phyloP scores from a whole-genome alignment of 2,797 vertebrate genomes.

The Denticeps clupeoides region DNA sequence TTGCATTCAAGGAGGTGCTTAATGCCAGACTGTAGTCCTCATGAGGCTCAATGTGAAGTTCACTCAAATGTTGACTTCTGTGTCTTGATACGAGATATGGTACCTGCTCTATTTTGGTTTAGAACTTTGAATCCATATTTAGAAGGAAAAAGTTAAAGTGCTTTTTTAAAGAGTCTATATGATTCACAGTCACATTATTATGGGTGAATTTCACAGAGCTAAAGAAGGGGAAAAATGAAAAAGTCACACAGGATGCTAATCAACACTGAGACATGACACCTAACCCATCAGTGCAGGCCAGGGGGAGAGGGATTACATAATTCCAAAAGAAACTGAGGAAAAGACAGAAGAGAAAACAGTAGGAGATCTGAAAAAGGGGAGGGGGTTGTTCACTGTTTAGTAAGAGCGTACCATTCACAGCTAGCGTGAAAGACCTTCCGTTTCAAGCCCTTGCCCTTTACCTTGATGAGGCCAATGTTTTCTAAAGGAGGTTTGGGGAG shows the following conservation, averaged over 20 bases:
- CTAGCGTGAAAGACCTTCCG: slow-evolving; percentile 80
- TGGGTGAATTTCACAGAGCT: slow-evolving; percentile 21
- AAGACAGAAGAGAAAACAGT: neutral
- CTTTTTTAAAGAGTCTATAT: neutral
- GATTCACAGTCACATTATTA: slow-evolving; percentile 8
- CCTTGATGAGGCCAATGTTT: slow-evolving; percentile 79
- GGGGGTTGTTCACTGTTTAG: slow-evolving; percentile 45
- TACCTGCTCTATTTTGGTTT: neutral
- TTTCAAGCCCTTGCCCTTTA: slow-evolving; percentile 80
- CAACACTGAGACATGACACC: slow-evolving; percentile 28
- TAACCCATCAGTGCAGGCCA: slow-evolving; percentile 7
- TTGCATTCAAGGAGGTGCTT: neutral
- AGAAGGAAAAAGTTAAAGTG: neutral
- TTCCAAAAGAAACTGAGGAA: slow-evolving; percentile 7
- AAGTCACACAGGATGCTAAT: slow-evolving; percentile 28
- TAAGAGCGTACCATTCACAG: slow-evolving; percentile 68
- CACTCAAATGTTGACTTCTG: slow-evolving; percentile 4
- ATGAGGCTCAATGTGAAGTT: slow-evolving; percentile 8
- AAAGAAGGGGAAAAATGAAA: neutral
- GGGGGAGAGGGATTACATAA: slow-evolving; percentile 13
- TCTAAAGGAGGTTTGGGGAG: slow-evolving; percentile 83
- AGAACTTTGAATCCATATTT: neutral
- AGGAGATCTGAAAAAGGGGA: slow-evolving; percentile 11
- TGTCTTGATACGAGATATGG: too few species aligned
- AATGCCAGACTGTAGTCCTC: neutral